phyloP scores from a whole-genome alignment of 2,888 invertebrate genomes.

The Eugnorisma glareosa region DNA sequence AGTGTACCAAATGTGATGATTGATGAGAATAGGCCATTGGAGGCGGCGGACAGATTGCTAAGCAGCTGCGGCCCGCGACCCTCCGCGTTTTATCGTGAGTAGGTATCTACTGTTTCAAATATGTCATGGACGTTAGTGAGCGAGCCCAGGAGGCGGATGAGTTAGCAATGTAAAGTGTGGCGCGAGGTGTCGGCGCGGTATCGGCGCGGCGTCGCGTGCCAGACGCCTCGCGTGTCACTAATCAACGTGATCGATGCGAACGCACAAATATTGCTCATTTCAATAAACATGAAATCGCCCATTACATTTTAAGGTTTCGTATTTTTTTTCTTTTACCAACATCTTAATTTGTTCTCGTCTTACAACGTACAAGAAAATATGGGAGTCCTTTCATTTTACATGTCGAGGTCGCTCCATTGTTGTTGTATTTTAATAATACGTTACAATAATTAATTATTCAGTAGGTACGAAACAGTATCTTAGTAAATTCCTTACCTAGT shows the following conservation, averaged over 20 bases:
- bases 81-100: constrained; percentile 25
- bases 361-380: constrained; percentile 25
- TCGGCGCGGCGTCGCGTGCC: constrained; percentile 60
- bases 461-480: constrained; percentile 1
- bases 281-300: constrained; percentile 62
- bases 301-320: constrained; percentile 53
- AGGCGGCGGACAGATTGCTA: constrained; percentile 50
- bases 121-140: neutral
- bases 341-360: constrained; percentile 47
- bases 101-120: constrained; percentile 27
- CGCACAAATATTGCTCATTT: constrained; percentile 69
- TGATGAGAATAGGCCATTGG: constrained; percentile 58
- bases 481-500: too few species aligned
- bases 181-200: neutral
- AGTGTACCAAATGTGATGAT: constrained; percentile 68
- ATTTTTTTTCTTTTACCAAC: constrained; percentile 35
- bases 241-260: constrained; percentile 71
- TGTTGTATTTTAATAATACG: constrained; percentile 24
- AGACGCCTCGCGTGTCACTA: constrained; percentile 66
- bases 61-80: constrained; percentile 57
- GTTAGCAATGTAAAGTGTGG: neutral
- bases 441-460: constrained; percentile 8
- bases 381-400: constrained; percentile 20
- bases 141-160: neutral
- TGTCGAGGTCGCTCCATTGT: constrained; percentile 22